Conservation (phyloP, 2,797 vertebrate genomes). For the Oryzias dopingdopingensis region DNA sequence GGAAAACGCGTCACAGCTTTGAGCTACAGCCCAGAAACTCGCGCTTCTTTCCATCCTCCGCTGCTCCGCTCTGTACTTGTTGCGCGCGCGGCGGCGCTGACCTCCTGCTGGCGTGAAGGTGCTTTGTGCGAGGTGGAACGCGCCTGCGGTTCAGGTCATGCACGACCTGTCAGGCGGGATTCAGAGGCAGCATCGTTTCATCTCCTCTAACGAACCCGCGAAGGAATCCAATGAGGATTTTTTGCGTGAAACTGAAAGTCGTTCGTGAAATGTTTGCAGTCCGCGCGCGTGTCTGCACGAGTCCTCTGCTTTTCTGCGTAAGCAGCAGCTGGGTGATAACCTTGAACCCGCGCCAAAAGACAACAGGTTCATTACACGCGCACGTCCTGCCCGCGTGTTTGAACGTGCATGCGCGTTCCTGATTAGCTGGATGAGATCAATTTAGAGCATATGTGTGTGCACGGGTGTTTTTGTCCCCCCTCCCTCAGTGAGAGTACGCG, state of each 20-base stretch:
- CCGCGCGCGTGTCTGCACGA: not conserved
- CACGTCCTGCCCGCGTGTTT: not conserved
- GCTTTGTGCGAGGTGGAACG: not conserved
- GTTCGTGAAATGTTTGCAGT: too few relatives aligned
- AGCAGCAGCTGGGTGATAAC: conserved; percentile 27
- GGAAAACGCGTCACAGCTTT: conserved; percentile 71
- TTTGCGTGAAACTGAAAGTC: too few relatives aligned
- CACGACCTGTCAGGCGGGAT: not conserved
- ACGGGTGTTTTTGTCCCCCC: conserved; percentile 42
- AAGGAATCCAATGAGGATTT: too few relatives aligned
- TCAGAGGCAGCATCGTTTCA: too few relatives aligned
- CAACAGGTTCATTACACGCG: conserved; percentile 63
- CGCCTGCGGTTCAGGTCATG: conserved; percentile 21
- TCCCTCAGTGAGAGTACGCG: conserved; percentile 49
- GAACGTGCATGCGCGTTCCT: not conserved
- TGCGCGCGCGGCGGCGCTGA: conserved; percentile 32
- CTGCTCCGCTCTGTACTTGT: conserved; percentile 37
- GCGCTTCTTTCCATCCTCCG: conserved; percentile 32
- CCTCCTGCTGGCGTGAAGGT: not conserved
- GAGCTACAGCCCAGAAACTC: conserved; percentile 68
- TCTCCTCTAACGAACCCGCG: too few relatives aligned
- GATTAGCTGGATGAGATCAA: conserved; percentile 24
- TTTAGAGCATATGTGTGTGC: conserved; percentile 31
- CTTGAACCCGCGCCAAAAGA: conserved; percentile 47
- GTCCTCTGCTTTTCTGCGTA: not conserved